phyloP scores from a whole-genome alignment of 1,140 invertebrate species.

The Musca domestica region DNA sequence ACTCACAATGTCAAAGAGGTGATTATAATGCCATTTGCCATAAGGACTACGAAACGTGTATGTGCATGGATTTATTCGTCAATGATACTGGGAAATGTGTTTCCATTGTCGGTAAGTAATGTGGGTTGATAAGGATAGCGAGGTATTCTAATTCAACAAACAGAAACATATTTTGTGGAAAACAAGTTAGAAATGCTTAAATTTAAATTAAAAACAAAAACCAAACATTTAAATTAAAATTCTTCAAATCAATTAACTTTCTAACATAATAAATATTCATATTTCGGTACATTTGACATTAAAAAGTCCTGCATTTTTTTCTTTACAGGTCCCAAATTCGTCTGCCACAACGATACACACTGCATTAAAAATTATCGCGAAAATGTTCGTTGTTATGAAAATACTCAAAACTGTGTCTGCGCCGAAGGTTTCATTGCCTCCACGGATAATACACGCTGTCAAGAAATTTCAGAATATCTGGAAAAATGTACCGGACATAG shows the following conservation, averaged over 20 bases:
- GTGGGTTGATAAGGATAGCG: not conserved
- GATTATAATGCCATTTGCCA: constrained; percentile 36
- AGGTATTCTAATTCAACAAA: not conserved
- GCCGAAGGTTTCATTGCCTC: constrained; percentile 26
- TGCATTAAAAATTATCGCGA: not conserved
- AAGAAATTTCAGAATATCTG: constrained; percentile 12
- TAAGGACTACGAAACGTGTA: constrained; percentile 24
- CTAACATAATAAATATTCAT: not conserved
- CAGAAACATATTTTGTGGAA: not conserved
- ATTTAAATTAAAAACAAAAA: not conserved
- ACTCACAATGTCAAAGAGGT: constrained; percentile 33
- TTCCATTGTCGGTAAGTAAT: constrained; percentile 33
- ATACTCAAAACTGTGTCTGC: constrained; percentile 34
- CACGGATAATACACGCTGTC: constrained; percentile 33
- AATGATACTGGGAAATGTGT: constrained; percentile 32
- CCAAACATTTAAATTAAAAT: too few relatives aligned
- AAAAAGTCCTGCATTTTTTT: not conserved
- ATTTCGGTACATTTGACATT: too few relatives aligned
- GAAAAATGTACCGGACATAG: not conserved
- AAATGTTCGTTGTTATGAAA: constrained; percentile 27
- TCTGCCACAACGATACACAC: not conserved
- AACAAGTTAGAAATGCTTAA: not conserved
- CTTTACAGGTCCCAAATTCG: not conserved
- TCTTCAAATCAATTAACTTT: not conserved
- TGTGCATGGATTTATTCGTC: constrained; percentile 34